Percentiles rank a stretch among this genome's conserved stretches.
These are phyloP conservation scores for Hypselothyrea guttata DNA, from an alignment of 2,888 invertebrate genomes.

Conservation along the genomic window DNA sequence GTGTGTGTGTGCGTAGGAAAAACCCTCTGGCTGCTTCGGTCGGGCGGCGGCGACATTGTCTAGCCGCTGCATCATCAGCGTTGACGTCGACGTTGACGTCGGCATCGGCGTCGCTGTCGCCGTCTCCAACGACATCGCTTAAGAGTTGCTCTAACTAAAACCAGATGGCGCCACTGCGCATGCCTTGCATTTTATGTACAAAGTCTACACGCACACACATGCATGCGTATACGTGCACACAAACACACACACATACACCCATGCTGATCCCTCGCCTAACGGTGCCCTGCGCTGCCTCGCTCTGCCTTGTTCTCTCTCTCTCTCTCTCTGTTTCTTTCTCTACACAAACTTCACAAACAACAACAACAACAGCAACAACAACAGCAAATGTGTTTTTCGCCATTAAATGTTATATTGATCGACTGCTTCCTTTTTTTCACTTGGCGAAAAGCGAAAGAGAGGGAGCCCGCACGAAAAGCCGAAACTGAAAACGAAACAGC, in stretches of 20 bases:
- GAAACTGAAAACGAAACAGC: slow-evolving; percentile 6
- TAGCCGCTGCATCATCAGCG: slow-evolving; percentile 60
- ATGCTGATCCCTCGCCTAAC: slow-evolving; percentile 73
- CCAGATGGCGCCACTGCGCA: slow-evolving; percentile 63
- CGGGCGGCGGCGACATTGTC: slow-evolving; percentile 28
- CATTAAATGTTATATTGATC: slow-evolving; percentile 60
- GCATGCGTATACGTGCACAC: slow-evolving; percentile 26
- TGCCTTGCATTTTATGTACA: slow-evolving; percentile 56
- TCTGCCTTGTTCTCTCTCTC: slow-evolving; percentile 2
- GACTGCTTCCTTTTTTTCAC: slow-evolving; percentile 53
- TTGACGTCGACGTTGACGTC: too few species aligned
- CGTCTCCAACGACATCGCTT: slow-evolving; percentile 11
- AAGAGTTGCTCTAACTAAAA: slow-evolving; percentile 43
- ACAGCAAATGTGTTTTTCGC: slow-evolving; percentile 45
- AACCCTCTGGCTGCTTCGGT: slow-evolving; percentile 46
- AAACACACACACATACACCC: background rate
- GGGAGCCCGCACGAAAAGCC: slow-evolving; percentile 53
- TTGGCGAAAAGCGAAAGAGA: slow-evolving; percentile 40
- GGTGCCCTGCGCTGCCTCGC: slow-evolving; percentile 44
- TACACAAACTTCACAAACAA: slow-evolving; percentile 3
- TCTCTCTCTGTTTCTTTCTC: slow-evolving; percentile 12
- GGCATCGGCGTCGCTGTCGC: slow-evolving; percentile 1
- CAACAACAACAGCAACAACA: slow-evolving; percentile 6
- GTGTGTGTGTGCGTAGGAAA: slow-evolving; percentile 50
- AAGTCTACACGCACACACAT: slow-evolving; percentile 20